Evolutionary conservation across 2,888 invertebrate species (phyloP).

Genomic region (Selenia dentaria): DNA sequence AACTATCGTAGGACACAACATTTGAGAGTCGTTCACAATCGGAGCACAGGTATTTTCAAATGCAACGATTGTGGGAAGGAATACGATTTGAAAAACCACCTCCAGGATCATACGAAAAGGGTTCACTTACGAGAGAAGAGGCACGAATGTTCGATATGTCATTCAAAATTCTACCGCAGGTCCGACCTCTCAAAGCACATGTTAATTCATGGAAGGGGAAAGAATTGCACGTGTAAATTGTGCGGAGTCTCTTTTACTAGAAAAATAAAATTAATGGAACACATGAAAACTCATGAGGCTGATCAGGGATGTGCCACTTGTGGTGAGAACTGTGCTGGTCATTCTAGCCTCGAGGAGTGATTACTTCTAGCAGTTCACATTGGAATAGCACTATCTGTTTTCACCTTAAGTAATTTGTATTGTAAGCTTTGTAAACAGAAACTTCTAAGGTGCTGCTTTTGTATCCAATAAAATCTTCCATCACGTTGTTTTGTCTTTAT

Average conservation of each 20-base stretch:
- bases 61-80: conserved; percentile 66
- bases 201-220: conserved; percentile 77
- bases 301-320: conserved; percentile 1
- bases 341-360: too few species aligned
- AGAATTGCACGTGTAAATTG: conserved; percentile 72
- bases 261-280: conserved; percentile 56
- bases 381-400: too few species aligned
- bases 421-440: too few species aligned
- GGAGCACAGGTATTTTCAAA: conserved; percentile 47
- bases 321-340: neutral
- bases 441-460: too few species aligned
- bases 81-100: conserved; percentile 64
- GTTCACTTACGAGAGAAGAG: conserved; percentile 70
- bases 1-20: conserved; percentile 67
- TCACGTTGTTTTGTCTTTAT: too few species aligned
- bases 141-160: conserved; percentile 61
- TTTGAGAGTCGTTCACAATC: conserved; percentile 62
- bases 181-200: conserved; percentile 74
- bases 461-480: too few species aligned
- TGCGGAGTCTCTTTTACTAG: conserved; percentile 75
- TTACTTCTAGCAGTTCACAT: too few species aligned
- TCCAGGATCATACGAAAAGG: conserved; percentile 60
- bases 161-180: conserved; percentile 65
- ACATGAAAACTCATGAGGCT: conserved; percentile 49
- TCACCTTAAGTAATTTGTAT: too few species aligned